Percentiles rank a stretch among this genome's conserved stretches.
Evolutionary conservation across 2,797 vertebrate genomes (phyloP).

Genomic region (Sebastes trivittatus): DNA sequence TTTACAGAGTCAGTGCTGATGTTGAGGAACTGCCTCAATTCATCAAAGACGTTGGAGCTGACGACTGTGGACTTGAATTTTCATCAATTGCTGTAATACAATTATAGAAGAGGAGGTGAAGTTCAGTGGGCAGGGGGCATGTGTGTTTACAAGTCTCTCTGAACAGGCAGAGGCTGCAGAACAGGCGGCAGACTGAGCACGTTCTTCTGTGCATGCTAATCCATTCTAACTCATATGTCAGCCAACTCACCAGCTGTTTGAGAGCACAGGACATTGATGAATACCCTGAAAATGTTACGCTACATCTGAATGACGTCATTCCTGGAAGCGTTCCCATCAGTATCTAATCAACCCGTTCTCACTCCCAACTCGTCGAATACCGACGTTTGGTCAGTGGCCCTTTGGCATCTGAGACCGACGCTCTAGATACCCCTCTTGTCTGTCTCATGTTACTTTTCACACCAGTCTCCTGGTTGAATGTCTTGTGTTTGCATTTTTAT

Average conservation of each 20-base stretch:
- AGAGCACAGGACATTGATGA: background rate
- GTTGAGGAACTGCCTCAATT: constrained; percentile 18
- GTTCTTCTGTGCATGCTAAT: background rate
- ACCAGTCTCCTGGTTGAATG: too few relatives aligned
- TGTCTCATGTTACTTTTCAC: too few relatives aligned
- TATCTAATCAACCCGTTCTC: too few relatives aligned
- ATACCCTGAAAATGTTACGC: background rate
- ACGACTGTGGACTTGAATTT: constrained; percentile 11
- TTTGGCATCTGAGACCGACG: too few relatives aligned
- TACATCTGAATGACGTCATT: background rate
- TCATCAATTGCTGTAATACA: constrained; percentile 37
- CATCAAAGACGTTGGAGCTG: constrained; percentile 23
- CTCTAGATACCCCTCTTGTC: too few relatives aligned
- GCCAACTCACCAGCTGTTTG: background rate
- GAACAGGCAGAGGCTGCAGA: background rate
- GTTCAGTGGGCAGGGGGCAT: constrained; percentile 7
- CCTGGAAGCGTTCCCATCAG: too few relatives aligned
- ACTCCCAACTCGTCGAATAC: too few relatives aligned
- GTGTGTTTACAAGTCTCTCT: constrained; percentile 35
- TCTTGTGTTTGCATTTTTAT: too few relatives aligned
- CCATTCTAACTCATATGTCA: background rate
- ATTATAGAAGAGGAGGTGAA: constrained; percentile 26
- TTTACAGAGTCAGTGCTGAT: constrained; percentile 26
- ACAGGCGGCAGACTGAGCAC: background rate
- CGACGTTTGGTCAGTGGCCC: too few relatives aligned